A percentile compares a stretch with the other conserved stretches of the same genome.
Conservation (phyloP, 2,113 vertebrate genomes). For the Budorcas taxicolor region DNA sequence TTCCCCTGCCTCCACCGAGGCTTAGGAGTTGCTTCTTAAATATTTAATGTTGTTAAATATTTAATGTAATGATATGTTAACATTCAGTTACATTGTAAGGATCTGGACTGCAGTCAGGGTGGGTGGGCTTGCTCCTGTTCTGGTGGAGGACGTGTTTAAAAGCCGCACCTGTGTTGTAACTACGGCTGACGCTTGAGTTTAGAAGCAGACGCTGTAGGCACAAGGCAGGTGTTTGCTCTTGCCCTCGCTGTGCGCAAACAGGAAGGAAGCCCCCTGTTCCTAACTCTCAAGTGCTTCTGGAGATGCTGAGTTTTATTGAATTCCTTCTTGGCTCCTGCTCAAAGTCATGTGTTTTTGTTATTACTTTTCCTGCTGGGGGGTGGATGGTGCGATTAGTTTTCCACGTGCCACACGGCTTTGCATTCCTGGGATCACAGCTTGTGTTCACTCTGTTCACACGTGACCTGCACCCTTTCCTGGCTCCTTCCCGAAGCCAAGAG, state of each 20-base stretch:
- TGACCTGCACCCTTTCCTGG: not conserved
- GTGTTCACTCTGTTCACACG: not conserved
- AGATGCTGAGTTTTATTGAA: not conserved
- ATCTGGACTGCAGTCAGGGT: not conserved
- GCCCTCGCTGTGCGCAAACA: accelerated
- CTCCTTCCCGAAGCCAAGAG: not conserved
- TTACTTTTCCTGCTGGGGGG: not conserved
- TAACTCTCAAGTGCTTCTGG: accelerated
- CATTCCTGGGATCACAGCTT: not conserved
- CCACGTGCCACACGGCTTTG: not conserved
- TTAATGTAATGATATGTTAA: not conserved
- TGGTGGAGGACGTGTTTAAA: not conserved
- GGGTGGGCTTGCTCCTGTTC: not conserved
- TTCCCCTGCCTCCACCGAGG: accelerated
- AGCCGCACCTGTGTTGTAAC: not conserved
- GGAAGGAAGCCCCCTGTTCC: not conserved
- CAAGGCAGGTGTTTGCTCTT: not conserved
- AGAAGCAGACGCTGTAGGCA: not conserved
- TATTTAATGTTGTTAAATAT: not conserved
- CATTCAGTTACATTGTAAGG: not conserved
- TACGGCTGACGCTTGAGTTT: too few species aligned
- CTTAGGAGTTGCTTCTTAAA: not conserved
- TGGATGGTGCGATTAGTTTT: not conserved
- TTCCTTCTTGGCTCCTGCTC: not conserved
- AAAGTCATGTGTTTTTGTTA: not conserved